Evolutionary conservation across 2,888 invertebrate genomes (phyloP).

Genomic region (Xestoiulus laeticollis): DNA sequence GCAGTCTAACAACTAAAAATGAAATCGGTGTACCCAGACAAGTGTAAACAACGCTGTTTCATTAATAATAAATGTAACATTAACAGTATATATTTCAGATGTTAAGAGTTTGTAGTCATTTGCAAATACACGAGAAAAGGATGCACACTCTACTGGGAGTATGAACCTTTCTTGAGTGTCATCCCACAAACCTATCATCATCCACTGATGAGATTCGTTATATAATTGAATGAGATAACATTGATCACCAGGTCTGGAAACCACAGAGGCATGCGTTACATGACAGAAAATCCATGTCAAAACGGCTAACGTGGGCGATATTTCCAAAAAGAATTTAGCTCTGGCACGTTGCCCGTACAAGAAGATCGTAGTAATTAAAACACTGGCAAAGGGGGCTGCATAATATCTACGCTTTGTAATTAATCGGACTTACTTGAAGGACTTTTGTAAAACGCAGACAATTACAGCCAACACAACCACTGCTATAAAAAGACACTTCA

Average conservation of each 20-base stretch:
- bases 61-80: not conserved
- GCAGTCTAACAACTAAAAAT: too few species aligned
- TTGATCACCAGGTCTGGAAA: slow-evolving; percentile 8
- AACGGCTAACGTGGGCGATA: not conserved
- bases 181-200: not conserved
- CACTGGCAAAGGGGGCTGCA: not conserved
- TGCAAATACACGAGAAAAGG: not conserved
- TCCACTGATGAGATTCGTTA: slow-evolving; percentile 1
- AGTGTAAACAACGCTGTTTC: too few species aligned
- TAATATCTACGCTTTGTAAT: not conserved
- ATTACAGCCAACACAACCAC: not conserved
- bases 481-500: not conserved
- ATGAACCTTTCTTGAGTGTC: not conserved
- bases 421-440: not conserved
- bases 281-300: slow-evolving; percentile 29
- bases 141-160: not conserved
- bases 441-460: not conserved
- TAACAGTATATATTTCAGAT: not conserved
- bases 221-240: slow-evolving; percentile 22
- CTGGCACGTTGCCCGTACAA: not conserved
- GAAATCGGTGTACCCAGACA: too few species aligned
- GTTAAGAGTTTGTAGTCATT: not conserved
- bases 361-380: slow-evolving; percentile 8
- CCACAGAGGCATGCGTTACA: not conserved
- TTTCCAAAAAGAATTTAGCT: not conserved